These are phyloP conservation scores for Petaurus breviceps DNA, from an alignment of 2,113 vertebrate genomes.

Conservation along the genomic window DNA sequence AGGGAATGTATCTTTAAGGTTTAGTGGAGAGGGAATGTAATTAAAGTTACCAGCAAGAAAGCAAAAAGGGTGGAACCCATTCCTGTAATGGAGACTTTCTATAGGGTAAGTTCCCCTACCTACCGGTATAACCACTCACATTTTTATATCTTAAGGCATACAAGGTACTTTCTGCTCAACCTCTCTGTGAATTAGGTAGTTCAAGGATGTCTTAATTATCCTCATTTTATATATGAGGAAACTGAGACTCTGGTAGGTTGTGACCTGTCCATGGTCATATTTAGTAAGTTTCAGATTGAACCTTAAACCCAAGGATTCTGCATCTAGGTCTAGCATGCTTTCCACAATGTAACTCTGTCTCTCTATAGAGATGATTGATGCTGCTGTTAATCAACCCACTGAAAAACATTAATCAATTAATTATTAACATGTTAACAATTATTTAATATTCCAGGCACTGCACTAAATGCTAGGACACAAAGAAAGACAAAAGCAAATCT, in stretches of 20 bases:
- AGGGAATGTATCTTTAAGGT: neutral
- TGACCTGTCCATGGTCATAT: neutral
- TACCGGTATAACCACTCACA: neutral
- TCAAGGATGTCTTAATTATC: neutral
- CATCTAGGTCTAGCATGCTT: neutral
- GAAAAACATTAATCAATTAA: neutral
- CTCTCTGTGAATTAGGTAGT: neutral
- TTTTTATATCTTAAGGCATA: neutral
- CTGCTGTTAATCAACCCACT: neutral
- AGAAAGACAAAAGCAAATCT: neutral
- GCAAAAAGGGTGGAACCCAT: neutral
- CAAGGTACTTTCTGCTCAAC: neutral
- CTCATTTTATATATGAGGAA: conserved; percentile 16
- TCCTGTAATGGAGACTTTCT: neutral
- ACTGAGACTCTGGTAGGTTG: neutral
- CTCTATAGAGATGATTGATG: neutral
- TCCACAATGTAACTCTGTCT: neutral
- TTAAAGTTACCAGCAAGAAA: neutral
- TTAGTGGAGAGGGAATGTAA: neutral
- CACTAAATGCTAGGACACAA: neutral
- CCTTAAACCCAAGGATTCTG: neutral
- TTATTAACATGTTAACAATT: neutral
- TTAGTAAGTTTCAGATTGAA: neutral
- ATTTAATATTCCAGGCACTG: neutral
- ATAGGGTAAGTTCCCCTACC: neutral